These are phyloP conservation scores for Lethocerus indicus DNA, from an alignment of 1,140 invertebrate genomes.

Conservation along the genomic window DNA sequence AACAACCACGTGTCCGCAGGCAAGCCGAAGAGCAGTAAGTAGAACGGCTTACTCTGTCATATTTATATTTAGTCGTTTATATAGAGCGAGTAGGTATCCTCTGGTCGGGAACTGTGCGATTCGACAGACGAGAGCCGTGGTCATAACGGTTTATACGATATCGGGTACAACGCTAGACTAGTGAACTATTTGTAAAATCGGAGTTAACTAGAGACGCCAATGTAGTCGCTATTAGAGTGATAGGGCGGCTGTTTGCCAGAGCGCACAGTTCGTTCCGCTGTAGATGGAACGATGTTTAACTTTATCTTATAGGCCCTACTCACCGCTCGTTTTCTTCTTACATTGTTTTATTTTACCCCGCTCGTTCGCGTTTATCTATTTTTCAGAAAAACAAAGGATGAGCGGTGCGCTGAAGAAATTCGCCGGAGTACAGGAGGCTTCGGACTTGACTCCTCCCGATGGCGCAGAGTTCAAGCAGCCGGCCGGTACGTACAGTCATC, in stretches of 20 bases:
- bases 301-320: too few relatives aligned
- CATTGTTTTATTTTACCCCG: too few relatives aligned
- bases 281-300: too few relatives aligned
- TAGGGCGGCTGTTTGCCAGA: too few relatives aligned
- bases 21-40: slow-evolving; percentile 13
- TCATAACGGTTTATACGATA: not conserved
- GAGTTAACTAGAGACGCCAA: too few relatives aligned
- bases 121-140: not conserved
- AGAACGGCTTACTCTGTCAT: not conserved
- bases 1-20: slow-evolving; percentile 22
- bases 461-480: not conserved
- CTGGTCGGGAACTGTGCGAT: not conserved
- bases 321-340: too few relatives aligned
- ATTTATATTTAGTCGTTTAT: not conserved
- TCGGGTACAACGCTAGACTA: not conserved
- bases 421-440: slow-evolving; percentile 9
- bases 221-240: too few relatives aligned
- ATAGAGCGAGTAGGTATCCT: not conserved
- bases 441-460: slow-evolving; percentile 5
- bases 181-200: not conserved
- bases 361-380: not conserved
- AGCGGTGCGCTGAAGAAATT: slow-evolving; percentile 9
- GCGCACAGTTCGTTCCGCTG: too few relatives aligned
- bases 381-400: slow-evolving; percentile 12
- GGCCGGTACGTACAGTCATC: not conserved